Evolutionary conservation across 1,140 invertebrate species (phyloP), one percentile per base, ranked within the genome.

Genomic region (Daktulosphaira vitifoliae): DNA sequence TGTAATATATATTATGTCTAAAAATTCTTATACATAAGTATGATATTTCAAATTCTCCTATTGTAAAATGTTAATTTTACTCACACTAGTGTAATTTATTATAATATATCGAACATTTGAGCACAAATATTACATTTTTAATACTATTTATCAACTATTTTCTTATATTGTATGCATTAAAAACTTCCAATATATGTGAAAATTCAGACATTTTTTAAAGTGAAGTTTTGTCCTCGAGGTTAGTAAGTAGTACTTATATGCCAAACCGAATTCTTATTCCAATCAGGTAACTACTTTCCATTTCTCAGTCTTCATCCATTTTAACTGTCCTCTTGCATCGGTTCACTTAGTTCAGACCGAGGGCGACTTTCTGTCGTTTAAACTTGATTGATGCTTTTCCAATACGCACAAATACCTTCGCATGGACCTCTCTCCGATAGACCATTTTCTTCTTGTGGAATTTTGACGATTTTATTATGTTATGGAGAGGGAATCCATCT

Each of bases 391-490:
- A 62, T 62, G 56, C 44, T 62, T 62, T 33, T 7, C 22, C 42
- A 39, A 62, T 48, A 46, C 42, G 42, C 11, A n/a, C 39, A 2
- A 62, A 38, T 26, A 48, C 42, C 44, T 33, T 20, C 16, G 11
- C 11, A 11, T 33, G 29, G 29, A 11, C 29, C n/a, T n/a, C 11
- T 15, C 1, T 9, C 54, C 8, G 52, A 16, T 22, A 22, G 23
- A 26, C 20, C 23, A 25, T 44, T 44, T 25, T 25, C 54, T 39
- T 5, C 20, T 29, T 6, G 53, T 5, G 42, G 42, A 48, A 48
- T 48, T 48, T 48, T 25, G 18, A 25, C 56, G 42, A 62, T 62
- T 62, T 62, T 62, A 62, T 62, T 48, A 48, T 44, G 54, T 59
- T 37, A 42, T 26, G 37, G 54, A 59, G 20, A 59, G 20, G 25